These are phyloP conservation scores for Cyclophora albipunctata DNA, from an alignment of 2,888 invertebrate genomes.

Conservation along the genomic window DNA sequence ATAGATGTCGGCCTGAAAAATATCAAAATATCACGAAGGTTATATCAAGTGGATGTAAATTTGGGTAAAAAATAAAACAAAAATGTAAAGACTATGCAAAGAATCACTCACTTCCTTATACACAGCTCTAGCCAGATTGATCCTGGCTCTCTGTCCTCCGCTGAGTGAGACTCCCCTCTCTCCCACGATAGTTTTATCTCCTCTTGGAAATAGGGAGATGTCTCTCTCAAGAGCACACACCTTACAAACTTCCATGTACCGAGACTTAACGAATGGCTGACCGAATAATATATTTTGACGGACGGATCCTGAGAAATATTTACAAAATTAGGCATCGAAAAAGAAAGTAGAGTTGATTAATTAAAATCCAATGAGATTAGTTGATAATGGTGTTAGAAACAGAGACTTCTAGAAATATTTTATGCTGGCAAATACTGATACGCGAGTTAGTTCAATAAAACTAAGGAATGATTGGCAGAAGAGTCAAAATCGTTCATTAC, in stretches of 20 bases:
- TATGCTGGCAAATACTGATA: neutral
- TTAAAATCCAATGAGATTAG: too few species aligned
- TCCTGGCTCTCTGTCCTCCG: constrained; percentile 86
- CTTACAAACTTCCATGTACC: constrained; percentile 80
- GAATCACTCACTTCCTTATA: constrained; percentile 67
- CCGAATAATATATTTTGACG: constrained; percentile 96
- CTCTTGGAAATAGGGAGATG: constrained; percentile 83
- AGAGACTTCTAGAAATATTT: too few species aligned
- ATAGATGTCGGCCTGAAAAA: constrained; percentile 80
- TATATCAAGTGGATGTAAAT: too few species aligned
- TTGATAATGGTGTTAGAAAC: too few species aligned
- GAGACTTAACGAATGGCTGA: constrained; percentile 73
- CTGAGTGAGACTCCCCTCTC: constrained; percentile 89
- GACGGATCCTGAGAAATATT: constrained; percentile 75
- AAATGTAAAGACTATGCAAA: neutral
- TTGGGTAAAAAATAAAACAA: neutral
- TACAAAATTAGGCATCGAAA: constrained; percentile 1
- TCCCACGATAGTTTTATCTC: constrained; percentile 89
- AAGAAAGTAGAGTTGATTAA: neutral
- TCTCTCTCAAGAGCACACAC: constrained; percentile 84
- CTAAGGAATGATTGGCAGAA: too few species aligned
- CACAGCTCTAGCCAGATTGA: constrained; percentile 78
- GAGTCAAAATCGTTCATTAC: constrained; percentile 22
- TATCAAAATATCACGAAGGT: neutral
- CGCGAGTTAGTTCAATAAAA: too few species aligned